Percentiles rank a stretch among this genome's conserved stretches.
Conservation (phyloP, 2,113 vertebrate species). For the Neomonachus schauinslandi region DNA sequence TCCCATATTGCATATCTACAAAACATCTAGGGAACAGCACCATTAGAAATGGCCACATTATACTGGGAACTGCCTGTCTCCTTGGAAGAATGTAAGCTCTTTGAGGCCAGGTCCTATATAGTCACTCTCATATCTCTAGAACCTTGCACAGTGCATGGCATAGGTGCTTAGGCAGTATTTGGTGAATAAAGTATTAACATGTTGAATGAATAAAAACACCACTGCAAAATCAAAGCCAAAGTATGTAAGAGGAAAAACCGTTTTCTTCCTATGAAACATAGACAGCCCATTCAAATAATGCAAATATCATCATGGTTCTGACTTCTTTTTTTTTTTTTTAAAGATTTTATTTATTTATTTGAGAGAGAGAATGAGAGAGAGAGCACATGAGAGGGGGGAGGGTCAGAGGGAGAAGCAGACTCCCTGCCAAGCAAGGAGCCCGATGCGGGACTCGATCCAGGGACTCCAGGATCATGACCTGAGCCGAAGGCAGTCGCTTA, state of each 20-base stretch:
- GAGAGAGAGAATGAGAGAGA: too few relatives aligned
- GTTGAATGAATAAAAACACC: constrained; percentile 38
- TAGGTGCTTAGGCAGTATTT: not conserved
- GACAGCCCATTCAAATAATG: not conserved
- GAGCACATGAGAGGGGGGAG: too few relatives aligned
- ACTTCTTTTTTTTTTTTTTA: too few relatives aligned
- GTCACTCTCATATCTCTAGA: not conserved
- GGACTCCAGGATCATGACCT: too few relatives aligned
- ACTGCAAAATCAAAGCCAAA: constrained; percentile 50
- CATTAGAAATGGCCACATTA: not conserved
- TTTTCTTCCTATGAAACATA: not conserved
- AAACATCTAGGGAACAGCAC: not conserved
- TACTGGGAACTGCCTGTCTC: not conserved
- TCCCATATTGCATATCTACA: not conserved
- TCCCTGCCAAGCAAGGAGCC: too few relatives aligned
- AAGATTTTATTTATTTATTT: too few relatives aligned
- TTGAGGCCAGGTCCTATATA: not conserved
- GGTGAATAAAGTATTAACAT: constrained; percentile 45
- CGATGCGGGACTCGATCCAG: too few relatives aligned
- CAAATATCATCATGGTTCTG: not conserved
- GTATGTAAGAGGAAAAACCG: not conserved
- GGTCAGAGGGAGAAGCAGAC: too few relatives aligned
- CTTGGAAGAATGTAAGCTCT: not conserved
- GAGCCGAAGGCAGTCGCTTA: too few relatives aligned
- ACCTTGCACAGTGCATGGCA: not conserved